A percentile compares a stretch with the other conserved stretches of the same genome.
Evolutionary conservation across 2,113 vertebrate genomes (phyloP).

Genomic region (Pterocles gutturalis): DNA sequence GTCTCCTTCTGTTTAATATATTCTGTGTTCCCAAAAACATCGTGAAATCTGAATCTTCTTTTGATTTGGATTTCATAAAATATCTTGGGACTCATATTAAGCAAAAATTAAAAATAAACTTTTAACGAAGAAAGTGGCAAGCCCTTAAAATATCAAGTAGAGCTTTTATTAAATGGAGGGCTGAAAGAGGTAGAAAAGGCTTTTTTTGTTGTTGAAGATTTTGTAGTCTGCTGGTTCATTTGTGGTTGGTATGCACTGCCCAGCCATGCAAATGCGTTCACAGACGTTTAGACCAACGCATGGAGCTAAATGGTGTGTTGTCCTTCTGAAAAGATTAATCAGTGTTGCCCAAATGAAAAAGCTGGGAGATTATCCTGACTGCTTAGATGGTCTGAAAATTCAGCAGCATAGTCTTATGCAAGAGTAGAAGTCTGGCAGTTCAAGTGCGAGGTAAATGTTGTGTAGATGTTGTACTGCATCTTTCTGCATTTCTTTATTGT

Average conservation of each 20-base stretch:
- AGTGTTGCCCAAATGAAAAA: neutral
- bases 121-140: neutral
- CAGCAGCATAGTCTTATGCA: neutral
- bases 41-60: neutral
- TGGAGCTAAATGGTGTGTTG: neutral
- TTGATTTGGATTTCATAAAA: neutral
- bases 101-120: neutral
- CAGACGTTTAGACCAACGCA: neutral
- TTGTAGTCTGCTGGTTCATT: neutral
- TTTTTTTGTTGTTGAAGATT: neutral
- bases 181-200: neutral
- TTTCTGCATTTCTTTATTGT: neutral
- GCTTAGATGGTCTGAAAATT: neutral
- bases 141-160: neutral
- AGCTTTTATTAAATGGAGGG: neutral
- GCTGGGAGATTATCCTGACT: neutral
- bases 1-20: neutral
- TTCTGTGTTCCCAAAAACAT: neutral
- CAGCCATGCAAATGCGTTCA: neutral
- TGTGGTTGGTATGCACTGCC: neutral
- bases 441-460: neutral
- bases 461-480: neutral
- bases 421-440: neutral
- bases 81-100: neutral
- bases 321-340: neutral